A percentile compares a stretch with the other conserved stretches of the same genome.
Conservation (phyloP, 2,888 invertebrate species). For the Drosophila flavopinicola region DNA sequence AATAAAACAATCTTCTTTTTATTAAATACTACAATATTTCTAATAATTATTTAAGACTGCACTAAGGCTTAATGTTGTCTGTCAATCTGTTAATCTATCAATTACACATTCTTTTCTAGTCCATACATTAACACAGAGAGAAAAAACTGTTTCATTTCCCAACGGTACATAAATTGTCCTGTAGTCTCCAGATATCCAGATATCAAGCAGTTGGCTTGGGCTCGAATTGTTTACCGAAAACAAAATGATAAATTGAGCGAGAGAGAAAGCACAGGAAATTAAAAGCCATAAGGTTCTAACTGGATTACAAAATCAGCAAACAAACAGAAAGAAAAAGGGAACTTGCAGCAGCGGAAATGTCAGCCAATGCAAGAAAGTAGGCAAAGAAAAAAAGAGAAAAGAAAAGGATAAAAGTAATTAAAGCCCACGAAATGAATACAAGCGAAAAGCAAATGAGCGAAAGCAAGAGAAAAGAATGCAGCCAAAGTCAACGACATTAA, state of each 20-base stretch:
- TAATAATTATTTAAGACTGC: too few species aligned
- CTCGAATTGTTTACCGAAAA: slow-evolving; percentile 26
- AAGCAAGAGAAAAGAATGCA: slow-evolving; percentile 48
- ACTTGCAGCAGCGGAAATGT: slow-evolving; percentile 64
- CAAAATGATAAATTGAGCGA: slow-evolving; percentile 72
- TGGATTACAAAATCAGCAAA: slow-evolving; percentile 65
- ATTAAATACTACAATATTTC: too few species aligned
- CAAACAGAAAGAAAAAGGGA: slow-evolving; percentile 30
- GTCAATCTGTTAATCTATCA: too few species aligned
- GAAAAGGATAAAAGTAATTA: slow-evolving; percentile 75
- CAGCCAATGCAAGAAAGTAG: slow-evolving; percentile 48
- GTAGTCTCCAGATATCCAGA: slow-evolving; percentile 13
- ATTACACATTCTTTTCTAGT: background rate
- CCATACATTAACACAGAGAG: background rate
- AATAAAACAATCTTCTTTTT: too few species aligned
- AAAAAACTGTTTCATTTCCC: slow-evolving; percentile 19
- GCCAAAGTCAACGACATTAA: slow-evolving; percentile 69
- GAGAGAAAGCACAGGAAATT: slow-evolving; percentile 70
- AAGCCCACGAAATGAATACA: slow-evolving; percentile 58
- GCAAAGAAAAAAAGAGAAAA: too few species aligned
- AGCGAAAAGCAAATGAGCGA: slow-evolving; percentile 3
- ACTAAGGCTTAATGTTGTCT: too few species aligned
- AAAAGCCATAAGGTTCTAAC: slow-evolving; percentile 74
- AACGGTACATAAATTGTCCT: slow-evolving; percentile 26
- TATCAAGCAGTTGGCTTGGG: slow-evolving; percentile 3